Evolutionary conservation across 2,113 vertebrate genomes (phyloP), one percentile per base, ranked within the genome.

Genomic region (Oceanodroma tethys): DNA sequence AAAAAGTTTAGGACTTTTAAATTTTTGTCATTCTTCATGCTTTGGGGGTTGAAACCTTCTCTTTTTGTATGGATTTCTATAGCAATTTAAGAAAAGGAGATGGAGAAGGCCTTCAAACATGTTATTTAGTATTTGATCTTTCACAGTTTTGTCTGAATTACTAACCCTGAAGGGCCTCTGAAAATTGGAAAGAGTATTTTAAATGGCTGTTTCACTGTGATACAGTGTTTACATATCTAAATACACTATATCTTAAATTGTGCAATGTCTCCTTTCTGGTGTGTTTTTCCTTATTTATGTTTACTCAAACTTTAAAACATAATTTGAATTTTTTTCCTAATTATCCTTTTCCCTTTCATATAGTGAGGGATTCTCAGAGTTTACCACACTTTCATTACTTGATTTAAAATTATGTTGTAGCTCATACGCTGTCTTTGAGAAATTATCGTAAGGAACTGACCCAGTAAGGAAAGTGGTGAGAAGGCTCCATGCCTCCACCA

Each of bases 11-110:
- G 75, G 86, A 50, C 68, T 90, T 92, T 43, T 8, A 80, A 56
- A 52, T 45, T 95, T 92, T 96, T 95, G 80, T 95, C 60, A 8
- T 95, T 95, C 81, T 94, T 95, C 86, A 21, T 94, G 87, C 62
- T 96, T 73, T 95, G 95, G 88, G 97, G 93, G 55, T 97, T 95
- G 81, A 96, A 86, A 88, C 87, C 89, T 94, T 91, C 93, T 90
- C 68, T 65, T 48, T 95, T 89, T 16, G 10, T 53, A 18, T 75
- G 93, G 70, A 83, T 97, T 92, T 96, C 95, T 60, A 9, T 96
- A 90, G 20, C 38, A 25, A 25, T 93, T 94, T 94, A 94, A 81
- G 81, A 92, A 91, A 95, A 96, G 88, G 93, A 91, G 76, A 75
- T 3, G 5, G 74, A 90, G 66, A 85, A 96, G 85, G 85, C 81